These are phyloP conservation scores for Enteromius afrohamiltoni DNA, from an alignment of 2,797 vertebrate species.

Conservation along the genomic window DNA sequence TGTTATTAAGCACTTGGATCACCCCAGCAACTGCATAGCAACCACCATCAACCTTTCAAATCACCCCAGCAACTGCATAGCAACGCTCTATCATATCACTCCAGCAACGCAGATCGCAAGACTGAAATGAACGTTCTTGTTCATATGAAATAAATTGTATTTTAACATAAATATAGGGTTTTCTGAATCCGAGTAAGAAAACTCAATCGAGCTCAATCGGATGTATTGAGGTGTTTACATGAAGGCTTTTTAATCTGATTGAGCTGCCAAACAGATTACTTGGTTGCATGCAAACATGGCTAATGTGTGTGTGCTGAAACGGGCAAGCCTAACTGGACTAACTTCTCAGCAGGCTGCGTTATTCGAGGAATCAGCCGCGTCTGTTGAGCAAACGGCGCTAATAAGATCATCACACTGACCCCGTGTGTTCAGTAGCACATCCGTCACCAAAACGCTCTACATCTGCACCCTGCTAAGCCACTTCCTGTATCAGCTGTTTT, in stretches of 20 bases:
- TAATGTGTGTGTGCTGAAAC: constrained; percentile 5
- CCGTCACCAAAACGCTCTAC: not conserved
- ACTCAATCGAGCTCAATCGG: not conserved
- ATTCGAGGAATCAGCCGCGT: not conserved
- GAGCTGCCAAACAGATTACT: not conserved
- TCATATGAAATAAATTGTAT: not conserved
- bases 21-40: not conserved
- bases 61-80: not conserved
- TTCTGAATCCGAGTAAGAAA: not conserved
- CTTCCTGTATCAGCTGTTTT: constrained; percentile 57
- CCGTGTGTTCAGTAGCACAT: constrained; percentile 8
- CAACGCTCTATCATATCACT: not conserved
- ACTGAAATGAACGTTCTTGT: not conserved
- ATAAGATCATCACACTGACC: not conserved
- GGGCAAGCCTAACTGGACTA: not conserved
- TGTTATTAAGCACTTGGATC: too few species aligned
- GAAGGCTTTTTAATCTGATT: constrained; percentile 9
- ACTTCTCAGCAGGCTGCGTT: not conserved
- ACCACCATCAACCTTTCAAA: not conserved
- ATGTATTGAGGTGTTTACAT: not conserved
- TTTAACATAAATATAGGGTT: not conserved
- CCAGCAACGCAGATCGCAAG: not conserved
- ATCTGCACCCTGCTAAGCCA: constrained; percentile 9
- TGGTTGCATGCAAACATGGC: constrained; percentile 1
- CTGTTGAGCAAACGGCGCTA: not conserved